phyloP scores from a whole-genome alignment of 2,797 vertebrate species.

The Remorina albescens region DNA sequence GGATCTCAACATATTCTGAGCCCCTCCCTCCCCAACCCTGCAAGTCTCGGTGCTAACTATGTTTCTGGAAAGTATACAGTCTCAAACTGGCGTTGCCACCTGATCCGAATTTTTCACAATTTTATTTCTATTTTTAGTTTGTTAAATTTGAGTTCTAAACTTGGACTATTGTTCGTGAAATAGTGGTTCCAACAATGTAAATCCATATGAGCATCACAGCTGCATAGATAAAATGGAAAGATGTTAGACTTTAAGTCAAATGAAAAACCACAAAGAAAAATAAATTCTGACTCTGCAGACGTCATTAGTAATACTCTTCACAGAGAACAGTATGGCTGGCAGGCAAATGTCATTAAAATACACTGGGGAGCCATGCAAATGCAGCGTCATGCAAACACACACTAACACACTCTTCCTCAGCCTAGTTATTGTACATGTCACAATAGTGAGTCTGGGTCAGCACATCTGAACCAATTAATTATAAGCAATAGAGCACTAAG shows the following conservation, averaged over 20 bases:
- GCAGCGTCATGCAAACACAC: constrained; percentile 55
- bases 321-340: constrained; percentile 20
- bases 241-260: background rate
- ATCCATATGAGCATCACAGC: no score
- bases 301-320: constrained; percentile 21
- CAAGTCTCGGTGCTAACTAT: no score
- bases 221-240: background rate
- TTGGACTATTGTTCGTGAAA: no score
- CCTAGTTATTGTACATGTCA: constrained; percentile 20
- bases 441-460: background rate
- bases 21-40: no score
- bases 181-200: no score
- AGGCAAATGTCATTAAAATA: constrained; percentile 82
- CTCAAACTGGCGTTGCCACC: no score
- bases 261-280: constrained; percentile 14
- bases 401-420: constrained; percentile 26
- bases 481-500: constrained; percentile 24
- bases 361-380: constrained; percentile 77
- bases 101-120: background rate
- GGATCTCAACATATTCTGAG: no score
- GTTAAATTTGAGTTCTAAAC: background rate
- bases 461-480: constrained; percentile 30
- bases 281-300: constrained; percentile 34
- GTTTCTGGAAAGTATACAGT: no score
- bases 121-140: background rate